Base-by-base conservation (phyloP, 2,797 vertebrate species). In the Hemitrygon akajei region DNA sequence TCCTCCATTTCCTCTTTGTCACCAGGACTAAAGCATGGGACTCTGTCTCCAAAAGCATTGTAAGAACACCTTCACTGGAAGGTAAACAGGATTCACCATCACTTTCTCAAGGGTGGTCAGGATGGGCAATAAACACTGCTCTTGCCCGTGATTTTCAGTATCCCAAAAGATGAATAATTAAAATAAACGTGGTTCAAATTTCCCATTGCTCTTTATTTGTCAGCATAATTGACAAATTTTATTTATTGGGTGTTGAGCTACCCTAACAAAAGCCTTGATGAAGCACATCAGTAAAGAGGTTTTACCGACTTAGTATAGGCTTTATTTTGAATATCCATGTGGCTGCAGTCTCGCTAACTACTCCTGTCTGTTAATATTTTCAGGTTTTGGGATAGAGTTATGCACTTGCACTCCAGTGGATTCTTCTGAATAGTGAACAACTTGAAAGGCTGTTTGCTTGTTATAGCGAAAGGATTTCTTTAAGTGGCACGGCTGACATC, bases 401-500 rank as follows among this genome's bases (percentile, higher is more conserved):
- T 93, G 91, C 73, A 76, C 71, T 58, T 76, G 40, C 66, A 25
- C 91, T 76, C 71, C 71, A 56, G 71, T 93, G 91, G 91, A 93
- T 93, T 93, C 91, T 30, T 75, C 91, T 93, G 71, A 93, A 93
- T 93, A 75, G 91, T 93, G 91, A 76, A 58, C 40, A 58, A 71
- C 37, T 93, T 22, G 73, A 93, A 76, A 47, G 40, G 11, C 71
- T 93, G 40, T 76, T 93, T 75, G 91, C 40, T 76, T 93, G 91
- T 93, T 76, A 93, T 76, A 75, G 47, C 76, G 47, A 76, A 76
- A 93, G 40, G 40, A 75, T 76, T 76, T 93, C 71, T 47, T 93
- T 76, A 58, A 93, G 47, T 16, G 47, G 89, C 94, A 93, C 93
- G 95, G 94, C 94, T 94, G 93, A 97, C 97, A 97, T 96, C 97